Evolutionary conservation across 1,140 invertebrate species (phyloP).

Genomic region (Drosophila busckii): DNA sequence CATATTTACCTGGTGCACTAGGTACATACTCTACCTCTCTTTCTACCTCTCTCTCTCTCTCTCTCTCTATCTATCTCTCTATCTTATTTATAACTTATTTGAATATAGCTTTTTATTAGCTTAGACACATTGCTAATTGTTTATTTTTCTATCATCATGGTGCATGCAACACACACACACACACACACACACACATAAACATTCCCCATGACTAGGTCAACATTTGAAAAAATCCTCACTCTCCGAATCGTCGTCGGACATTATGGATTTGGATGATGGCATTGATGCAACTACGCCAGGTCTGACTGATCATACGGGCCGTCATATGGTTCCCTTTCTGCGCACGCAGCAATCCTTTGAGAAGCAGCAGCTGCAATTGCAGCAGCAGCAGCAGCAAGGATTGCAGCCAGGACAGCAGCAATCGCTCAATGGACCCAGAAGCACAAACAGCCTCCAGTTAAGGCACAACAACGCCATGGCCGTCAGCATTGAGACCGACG

Average conservation of each 20-base stretch:
- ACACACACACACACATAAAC: constrained; percentile 16
- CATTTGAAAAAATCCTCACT: constrained; percentile 94
- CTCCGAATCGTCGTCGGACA: constrained; percentile 95
- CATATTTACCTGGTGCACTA: constrained; percentile 94
- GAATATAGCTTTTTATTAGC: no score
- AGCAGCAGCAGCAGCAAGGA: constrained; percentile 57
- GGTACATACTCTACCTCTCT: no score
- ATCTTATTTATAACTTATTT: no score
- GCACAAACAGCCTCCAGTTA: constrained; percentile 90
- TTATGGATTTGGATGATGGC: constrained; percentile 96
- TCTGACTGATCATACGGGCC: constrained; percentile 79
- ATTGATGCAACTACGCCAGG: constrained; percentile 87
- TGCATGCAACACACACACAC: constrained; percentile 4
- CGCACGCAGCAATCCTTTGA: constrained; percentile 77
- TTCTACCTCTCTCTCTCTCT: no score
- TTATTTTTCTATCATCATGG: constrained; percentile 37
- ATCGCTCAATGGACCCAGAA: constrained; percentile 80
- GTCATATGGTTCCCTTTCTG: constrained; percentile 78
- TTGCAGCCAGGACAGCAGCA: constrained; percentile 52
- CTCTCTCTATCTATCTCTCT: no score
- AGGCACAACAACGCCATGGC: constrained; percentile 87
- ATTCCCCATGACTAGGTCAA: constrained; percentile 82
- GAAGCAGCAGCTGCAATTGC: constrained; percentile 72
- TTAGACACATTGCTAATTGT: constrained; percentile 37
- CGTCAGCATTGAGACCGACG: constrained; percentile 97